Conservation (phyloP, 2,113 vertebrate species). For the Cynoglossus semilaevis region DNA sequence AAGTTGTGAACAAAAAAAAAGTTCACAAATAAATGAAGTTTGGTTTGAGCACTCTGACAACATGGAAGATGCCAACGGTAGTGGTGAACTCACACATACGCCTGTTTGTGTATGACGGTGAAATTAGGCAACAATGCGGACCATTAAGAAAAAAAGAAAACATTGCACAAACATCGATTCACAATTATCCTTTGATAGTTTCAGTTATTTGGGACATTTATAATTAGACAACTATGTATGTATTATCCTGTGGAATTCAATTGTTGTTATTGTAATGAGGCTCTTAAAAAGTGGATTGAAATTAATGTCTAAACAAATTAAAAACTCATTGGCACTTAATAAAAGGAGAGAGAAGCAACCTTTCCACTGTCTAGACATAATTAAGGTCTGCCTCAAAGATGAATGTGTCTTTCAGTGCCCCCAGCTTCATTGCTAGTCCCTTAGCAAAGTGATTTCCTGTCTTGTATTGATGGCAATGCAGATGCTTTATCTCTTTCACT, state of each 20-base stretch:
- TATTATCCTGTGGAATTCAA: no score
- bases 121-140: no score
- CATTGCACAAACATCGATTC: no score
- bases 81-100: no score
- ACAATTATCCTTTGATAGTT: neutral
- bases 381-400: slow-evolving; percentile 29
- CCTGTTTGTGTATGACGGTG: no score
- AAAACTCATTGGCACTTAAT: neutral
- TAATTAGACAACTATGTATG: no score
- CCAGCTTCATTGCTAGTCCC: slow-evolving; percentile 29
- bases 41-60: no score
- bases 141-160: no score
- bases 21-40: neutral
- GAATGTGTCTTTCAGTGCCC: slow-evolving; percentile 30
- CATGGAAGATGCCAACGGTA: no score
- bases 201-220: no score
- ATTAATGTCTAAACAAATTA: slow-evolving; percentile 1
- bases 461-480: slow-evolving; percentile 48
- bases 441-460: slow-evolving; percentile 52
- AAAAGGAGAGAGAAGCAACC: slow-evolving; percentile 5
- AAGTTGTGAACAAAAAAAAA: neutral
- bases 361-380: slow-evolving; percentile 7
- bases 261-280: no score
- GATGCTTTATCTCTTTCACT: slow-evolving; percentile 41
- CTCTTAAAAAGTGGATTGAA: neutral